A percentile compares a stretch with the other conserved stretches of the same genome.
Conservation (phyloP, 1,140 invertebrate species). For the Babylonia areolata region DNA sequence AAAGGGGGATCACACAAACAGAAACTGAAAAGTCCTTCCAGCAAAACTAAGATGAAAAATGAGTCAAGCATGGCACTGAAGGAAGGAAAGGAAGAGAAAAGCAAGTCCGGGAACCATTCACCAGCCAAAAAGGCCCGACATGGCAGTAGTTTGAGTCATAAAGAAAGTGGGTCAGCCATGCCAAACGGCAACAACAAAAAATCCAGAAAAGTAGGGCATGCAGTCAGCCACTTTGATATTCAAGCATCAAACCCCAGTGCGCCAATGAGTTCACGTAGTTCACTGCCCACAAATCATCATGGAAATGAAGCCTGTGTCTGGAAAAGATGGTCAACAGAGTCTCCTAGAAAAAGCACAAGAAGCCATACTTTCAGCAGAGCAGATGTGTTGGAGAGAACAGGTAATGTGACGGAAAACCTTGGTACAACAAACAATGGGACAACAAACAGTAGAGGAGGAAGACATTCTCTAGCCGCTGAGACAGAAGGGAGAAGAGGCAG, state of each 20-base stretch:
- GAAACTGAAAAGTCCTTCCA: too few relatives aligned
- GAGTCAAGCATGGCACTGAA: background rate
- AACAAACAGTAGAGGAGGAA: background rate
- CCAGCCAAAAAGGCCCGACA: background rate
- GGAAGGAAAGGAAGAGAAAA: background rate
- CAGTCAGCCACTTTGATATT: background rate
- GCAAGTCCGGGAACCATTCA: background rate
- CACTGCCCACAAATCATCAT: too few relatives aligned
- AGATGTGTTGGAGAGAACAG: background rate
- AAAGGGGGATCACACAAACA: background rate
- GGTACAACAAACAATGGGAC: too few relatives aligned
- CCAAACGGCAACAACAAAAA: background rate
- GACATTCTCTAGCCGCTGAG: background rate
- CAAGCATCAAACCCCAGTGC: background rate
- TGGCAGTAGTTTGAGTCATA: background rate
- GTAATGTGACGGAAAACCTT: too few relatives aligned
- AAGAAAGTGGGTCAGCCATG: background rate
- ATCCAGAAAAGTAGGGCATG: background rate
- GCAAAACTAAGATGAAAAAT: too few relatives aligned
- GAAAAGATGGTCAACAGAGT: background rate
- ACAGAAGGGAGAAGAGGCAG: background rate
- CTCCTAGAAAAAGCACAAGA: background rate
- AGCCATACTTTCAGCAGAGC: background rate
- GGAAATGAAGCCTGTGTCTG: too few relatives aligned
- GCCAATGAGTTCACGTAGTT: too few relatives aligned